Evolutionary conservation across 2,113 vertebrate genomes (phyloP).

Genomic region (Rana temporaria): DNA sequence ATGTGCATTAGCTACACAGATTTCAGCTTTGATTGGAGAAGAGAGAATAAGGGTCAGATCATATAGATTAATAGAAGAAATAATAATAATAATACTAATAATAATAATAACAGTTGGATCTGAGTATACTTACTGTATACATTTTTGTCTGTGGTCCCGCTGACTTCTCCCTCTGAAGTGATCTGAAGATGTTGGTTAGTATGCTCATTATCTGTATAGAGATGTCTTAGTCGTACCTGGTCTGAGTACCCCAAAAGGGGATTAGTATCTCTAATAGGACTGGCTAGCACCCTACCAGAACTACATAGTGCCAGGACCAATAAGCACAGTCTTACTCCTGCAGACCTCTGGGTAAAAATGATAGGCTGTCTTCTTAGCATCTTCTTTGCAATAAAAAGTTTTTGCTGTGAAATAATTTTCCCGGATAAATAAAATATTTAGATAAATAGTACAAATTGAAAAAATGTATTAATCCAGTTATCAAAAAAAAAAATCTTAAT

Average conservation of each 20-base stretch:
- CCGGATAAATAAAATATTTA: neutral
- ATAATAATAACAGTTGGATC: too few relatives aligned
- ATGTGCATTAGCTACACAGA: too few relatives aligned
- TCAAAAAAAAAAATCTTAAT: neutral
- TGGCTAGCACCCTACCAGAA: neutral
- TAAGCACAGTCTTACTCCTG: neutral
- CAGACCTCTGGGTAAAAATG: neutral
- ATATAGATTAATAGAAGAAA: too few relatives aligned
- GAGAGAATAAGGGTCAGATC: too few relatives aligned
- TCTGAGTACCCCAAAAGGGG: conserved; percentile 46
- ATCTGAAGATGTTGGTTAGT: conserved; percentile 56
- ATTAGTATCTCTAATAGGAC: conserved; percentile 46
- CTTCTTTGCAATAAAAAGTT: neutral
- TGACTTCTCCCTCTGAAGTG: conserved; percentile 40
- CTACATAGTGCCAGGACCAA: conserved; percentile 1
- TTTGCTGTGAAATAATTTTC: neutral
- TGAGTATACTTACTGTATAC: conserved; percentile 55
- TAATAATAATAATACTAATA: too few relatives aligned
- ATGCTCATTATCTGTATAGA: conserved; percentile 46
- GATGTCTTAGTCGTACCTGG: conserved; percentile 55
- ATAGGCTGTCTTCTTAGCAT: neutral
- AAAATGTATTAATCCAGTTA: neutral
- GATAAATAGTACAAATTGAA: neutral
- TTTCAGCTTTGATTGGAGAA: too few relatives aligned
- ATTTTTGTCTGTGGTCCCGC: conserved; percentile 50